These are phyloP conservation scores for Mormyrus proboscirostris DNA, from an alignment of 2,797 vertebrate genomes.

Conservation along the genomic window DNA sequence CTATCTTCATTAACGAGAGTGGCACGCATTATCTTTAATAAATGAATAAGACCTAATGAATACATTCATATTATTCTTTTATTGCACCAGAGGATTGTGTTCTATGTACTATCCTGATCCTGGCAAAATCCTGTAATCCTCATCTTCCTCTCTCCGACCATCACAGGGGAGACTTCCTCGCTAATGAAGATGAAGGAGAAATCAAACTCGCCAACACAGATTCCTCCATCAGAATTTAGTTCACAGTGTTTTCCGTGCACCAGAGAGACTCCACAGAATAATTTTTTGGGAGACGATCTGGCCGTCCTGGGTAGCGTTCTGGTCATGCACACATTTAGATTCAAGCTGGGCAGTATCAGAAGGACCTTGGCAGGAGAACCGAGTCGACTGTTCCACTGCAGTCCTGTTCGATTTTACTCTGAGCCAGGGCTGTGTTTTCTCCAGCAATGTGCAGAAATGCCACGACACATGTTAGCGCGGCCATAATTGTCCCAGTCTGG, in stretches of 20 bases:
- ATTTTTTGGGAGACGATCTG: not conserved
- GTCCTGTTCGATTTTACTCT: not conserved
- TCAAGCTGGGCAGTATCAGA: not conserved
- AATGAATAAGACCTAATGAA: not conserved
- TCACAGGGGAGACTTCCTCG: not conserved
- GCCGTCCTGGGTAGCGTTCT: not conserved
- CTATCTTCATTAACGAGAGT: not conserved
- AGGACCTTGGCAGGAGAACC: not conserved
- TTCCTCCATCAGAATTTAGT: not conserved
- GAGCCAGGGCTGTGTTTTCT: not conserved
- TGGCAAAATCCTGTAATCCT: not conserved
- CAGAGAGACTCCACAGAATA: not conserved
- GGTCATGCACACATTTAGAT: slow-evolving; percentile 6
- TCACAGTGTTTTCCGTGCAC: not conserved
- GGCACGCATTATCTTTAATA: not conserved
- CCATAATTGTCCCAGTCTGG: not conserved
- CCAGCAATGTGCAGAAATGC: not conserved
- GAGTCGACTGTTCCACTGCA: not conserved
- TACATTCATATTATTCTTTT: not conserved
- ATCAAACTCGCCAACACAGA: not conserved
- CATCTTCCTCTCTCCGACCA: not conserved
- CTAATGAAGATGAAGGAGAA: slow-evolving; percentile 3
- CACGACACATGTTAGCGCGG: not conserved
- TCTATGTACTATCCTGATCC: not conserved
- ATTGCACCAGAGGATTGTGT: not conserved